These are phyloP conservation scores for Meghimatium bilineatum DNA, from an alignment of 2,888 invertebrate genomes.

Conservation along the genomic window DNA sequence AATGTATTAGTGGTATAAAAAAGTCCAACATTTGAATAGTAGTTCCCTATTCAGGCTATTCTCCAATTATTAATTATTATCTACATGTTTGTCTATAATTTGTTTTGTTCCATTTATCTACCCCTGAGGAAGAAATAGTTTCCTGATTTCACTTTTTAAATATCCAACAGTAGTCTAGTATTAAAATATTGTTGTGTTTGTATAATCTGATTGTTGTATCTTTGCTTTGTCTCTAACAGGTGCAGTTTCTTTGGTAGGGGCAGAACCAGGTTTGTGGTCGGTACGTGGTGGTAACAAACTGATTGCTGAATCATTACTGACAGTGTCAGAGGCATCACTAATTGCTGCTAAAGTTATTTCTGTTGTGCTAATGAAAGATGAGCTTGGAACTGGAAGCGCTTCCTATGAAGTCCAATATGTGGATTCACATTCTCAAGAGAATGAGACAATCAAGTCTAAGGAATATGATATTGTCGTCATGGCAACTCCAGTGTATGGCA, in stretches of 20 bases:
- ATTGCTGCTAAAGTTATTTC: constrained; percentile 74
- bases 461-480: constrained; percentile 81
- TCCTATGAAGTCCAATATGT: constrained; percentile 64
- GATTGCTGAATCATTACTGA: constrained; percentile 65
- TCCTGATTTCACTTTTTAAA: too few relatives aligned
- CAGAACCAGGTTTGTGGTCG: constrained; percentile 80
- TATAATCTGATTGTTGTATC: background rate
- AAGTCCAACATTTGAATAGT: too few relatives aligned
- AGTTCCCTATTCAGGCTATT: too few relatives aligned
- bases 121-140: too few relatives aligned
- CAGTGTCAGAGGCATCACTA: constrained; percentile 76
- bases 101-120: too few relatives aligned
- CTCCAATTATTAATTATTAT: too few relatives aligned
- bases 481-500: constrained; percentile 78
- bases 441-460: constrained; percentile 37
- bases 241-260: constrained; percentile 80
- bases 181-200: background rate
- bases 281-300: constrained; percentile 81
- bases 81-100: too few relatives aligned
- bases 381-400: constrained; percentile 49
- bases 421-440: constrained; percentile 31
- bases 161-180: too few relatives aligned
- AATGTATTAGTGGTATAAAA: too few relatives aligned
- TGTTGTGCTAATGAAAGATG: constrained; percentile 59
- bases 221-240: constrained; percentile 67